Conservation (phyloP, 2,797 vertebrate species). For the Notolabrus celidotus region DNA sequence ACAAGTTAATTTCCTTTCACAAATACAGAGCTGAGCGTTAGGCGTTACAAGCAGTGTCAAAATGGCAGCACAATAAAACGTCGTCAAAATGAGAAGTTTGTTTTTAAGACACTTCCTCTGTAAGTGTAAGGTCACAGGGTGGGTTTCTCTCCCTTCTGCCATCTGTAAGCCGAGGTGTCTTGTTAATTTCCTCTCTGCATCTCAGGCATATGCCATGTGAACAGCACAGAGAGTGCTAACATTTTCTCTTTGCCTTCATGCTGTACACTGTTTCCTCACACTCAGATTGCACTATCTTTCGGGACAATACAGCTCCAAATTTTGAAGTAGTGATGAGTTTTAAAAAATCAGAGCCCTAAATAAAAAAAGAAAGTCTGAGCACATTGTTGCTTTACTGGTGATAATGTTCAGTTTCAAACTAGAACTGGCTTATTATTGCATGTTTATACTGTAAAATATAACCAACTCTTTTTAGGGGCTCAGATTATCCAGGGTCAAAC, state of each 20-base stretch:
- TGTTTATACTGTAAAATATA: slow-evolving; percentile 5
- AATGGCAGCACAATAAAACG: slow-evolving; percentile 29
- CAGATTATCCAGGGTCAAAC: slow-evolving; percentile 23
- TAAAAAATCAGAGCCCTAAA: background rate
- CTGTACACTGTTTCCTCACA: slow-evolving; percentile 46
- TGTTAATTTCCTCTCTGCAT: slow-evolving; percentile 72
- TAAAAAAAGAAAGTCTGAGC: slow-evolving; percentile 2
- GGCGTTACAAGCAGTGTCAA: slow-evolving; percentile 29
- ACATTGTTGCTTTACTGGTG: slow-evolving; percentile 4
- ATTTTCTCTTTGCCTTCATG: slow-evolving; percentile 56
- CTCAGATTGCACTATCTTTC: slow-evolving; percentile 50
- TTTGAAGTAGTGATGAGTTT: slow-evolving; percentile 15
- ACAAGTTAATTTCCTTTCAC: slow-evolving; percentile 26
- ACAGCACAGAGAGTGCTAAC: slow-evolving; percentile 61
- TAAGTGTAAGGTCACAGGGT: slow-evolving; percentile 64
- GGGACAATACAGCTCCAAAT: slow-evolving; percentile 13
- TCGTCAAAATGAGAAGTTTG: slow-evolving; percentile 51
- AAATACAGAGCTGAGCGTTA: background rate
- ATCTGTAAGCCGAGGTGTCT: slow-evolving; percentile 68
- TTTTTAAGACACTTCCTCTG: slow-evolving; percentile 44
- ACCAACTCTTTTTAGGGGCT: slow-evolving; percentile 34
- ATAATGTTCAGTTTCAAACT: background rate
- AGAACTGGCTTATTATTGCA: background rate
- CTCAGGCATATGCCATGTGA: slow-evolving; percentile 68
- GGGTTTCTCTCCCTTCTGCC: slow-evolving; percentile 61